Percentiles rank a stretch among this genome's conserved stretches.
phyloP scores from a whole-genome alignment of 2,113 vertebrate species.

The Physeter macrocephalus region DNA sequence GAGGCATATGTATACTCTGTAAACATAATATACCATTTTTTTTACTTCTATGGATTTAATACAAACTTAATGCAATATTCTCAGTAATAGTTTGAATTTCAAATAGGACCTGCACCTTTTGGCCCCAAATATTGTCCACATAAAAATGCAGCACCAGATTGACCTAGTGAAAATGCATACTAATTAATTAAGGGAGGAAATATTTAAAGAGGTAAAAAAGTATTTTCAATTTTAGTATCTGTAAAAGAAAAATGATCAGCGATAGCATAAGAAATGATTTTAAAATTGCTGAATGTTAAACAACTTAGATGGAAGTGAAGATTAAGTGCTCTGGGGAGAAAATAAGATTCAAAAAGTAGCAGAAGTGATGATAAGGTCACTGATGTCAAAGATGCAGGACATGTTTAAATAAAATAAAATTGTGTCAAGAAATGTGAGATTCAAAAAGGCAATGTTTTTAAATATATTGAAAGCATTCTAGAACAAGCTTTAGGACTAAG shows the following conservation, averaged over 20 bases:
- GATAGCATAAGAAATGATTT: background rate
- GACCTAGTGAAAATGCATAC: background rate
- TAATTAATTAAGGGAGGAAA: background rate
- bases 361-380: background rate
- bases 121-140: background rate
- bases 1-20: background rate
- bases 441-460: background rate
- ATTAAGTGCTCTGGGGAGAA: background rate
- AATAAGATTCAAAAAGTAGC: background rate
- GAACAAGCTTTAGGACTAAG: background rate
- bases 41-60: background rate
- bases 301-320: background rate
- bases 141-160: background rate
- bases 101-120: background rate
- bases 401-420: background rate
- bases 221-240: background rate
- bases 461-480: background rate
- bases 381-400: background rate
- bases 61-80: background rate
- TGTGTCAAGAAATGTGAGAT: background rate
- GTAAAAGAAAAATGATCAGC: background rate
- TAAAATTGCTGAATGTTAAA: background rate
- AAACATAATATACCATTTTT: background rate
- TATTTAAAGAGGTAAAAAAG: background rate
- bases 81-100: slow-evolving; percentile 3